A percentile compares a stretch with the other conserved stretches of the same genome.
phyloP scores from a whole-genome alignment of 2,113 vertebrate genomes.

The Ammodramus savannarum region DNA sequence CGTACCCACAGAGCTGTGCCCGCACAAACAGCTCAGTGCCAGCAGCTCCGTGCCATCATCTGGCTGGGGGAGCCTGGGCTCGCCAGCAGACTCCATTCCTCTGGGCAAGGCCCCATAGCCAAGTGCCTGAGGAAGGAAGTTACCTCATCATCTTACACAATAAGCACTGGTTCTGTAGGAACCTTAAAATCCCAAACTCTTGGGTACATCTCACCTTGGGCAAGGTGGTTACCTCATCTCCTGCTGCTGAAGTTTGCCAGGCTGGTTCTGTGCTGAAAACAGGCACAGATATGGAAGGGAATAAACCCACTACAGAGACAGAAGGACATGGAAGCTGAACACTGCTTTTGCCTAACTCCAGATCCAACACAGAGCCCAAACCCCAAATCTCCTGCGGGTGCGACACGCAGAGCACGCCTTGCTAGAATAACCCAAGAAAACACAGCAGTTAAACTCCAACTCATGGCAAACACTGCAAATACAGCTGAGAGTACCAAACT shows the following conservation, averaged over 20 bases:
- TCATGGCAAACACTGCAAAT: background rate
- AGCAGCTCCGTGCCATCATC: background rate
- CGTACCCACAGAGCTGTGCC: background rate
- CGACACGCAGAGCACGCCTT: background rate
- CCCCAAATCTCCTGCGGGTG: background rate
- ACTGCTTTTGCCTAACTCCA: background rate
- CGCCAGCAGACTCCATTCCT: background rate
- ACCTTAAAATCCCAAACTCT: background rate
- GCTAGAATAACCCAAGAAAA: background rate
- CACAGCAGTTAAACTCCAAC: background rate
- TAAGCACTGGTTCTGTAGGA: background rate
- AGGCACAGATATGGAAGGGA: background rate
- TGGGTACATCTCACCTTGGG: conserved; percentile 59
- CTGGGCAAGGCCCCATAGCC: background rate
- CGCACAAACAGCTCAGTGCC: background rate
- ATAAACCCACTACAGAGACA: background rate
- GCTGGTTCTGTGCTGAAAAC: conserved; percentile 20
- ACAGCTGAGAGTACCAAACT: background rate
- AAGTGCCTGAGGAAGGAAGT: background rate
- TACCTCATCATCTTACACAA: background rate
- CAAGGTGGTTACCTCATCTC: conserved; percentile 58
- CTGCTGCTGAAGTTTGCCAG: conserved; percentile 64
- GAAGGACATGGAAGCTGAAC: background rate
- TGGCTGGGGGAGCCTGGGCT: background rate
- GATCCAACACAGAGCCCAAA: background rate